phyloP scores from a whole-genome alignment of 2,113 vertebrate species.

The Morone saxatilis region DNA sequence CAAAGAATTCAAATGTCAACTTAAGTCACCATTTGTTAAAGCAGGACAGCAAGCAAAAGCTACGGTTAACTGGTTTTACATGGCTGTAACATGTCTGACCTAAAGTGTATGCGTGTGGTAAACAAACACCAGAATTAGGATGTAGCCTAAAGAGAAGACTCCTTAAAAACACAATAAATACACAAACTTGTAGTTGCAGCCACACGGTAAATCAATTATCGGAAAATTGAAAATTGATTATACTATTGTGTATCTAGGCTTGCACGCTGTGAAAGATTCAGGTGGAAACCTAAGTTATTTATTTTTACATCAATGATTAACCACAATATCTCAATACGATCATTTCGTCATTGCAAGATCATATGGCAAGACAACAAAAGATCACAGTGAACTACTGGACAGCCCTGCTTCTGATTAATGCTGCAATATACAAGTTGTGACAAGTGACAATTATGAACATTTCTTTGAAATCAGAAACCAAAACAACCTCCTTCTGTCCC shows the following conservation, averaged over 20 bases:
- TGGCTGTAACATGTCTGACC: not conserved
- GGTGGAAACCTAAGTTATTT: too few species aligned
- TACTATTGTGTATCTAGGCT: not conserved
- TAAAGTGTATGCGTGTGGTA: not conserved
- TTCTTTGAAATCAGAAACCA: not conserved
- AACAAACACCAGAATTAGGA: not conserved
- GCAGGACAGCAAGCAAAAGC: not conserved
- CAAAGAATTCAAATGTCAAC: not conserved
- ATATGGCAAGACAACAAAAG: not conserved
- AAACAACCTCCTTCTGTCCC: not conserved
- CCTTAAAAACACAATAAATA: not conserved
- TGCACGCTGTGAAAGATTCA: not conserved
- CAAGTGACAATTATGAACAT: not conserved
- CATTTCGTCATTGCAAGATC: not conserved
- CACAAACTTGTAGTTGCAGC: not conserved
- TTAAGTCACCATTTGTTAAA: not conserved
- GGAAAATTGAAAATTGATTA: too few species aligned
- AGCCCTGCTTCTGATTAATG: not conserved
- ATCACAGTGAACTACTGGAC: not conserved
- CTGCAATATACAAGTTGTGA: not conserved
- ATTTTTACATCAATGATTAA: not conserved
- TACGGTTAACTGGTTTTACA: not conserved
- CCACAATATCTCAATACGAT: not conserved
- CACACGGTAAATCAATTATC: too few species aligned
- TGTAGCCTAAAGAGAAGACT: not conserved